These are phyloP conservation scores for Drosophila malerkotliana DNA, from an alignment of 1,140 invertebrate genomes.

Conservation along the genomic window DNA sequence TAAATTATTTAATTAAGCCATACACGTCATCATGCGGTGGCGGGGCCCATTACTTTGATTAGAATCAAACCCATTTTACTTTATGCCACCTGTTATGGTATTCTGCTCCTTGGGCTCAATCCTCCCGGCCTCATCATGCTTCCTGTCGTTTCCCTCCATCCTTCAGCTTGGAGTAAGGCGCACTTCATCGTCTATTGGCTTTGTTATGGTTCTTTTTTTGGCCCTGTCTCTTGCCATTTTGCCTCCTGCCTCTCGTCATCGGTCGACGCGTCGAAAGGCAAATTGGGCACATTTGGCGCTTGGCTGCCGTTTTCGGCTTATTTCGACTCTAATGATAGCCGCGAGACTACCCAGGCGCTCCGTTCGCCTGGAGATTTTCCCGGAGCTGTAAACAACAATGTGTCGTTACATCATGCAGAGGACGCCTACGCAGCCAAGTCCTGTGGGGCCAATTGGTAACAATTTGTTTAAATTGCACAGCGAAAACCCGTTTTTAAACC, in stretches of 20 bases:
- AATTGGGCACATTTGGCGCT: slow-evolving; percentile 70
- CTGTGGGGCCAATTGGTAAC: slow-evolving; percentile 30
- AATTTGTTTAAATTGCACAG: slow-evolving; percentile 16
- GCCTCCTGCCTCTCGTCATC: neutral
- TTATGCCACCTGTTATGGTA: slow-evolving; percentile 63
- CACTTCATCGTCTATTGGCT: slow-evolving; percentile 53
- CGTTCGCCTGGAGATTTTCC: slow-evolving; percentile 43
- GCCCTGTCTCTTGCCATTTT: slow-evolving; percentile 35
- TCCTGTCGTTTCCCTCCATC: neutral
- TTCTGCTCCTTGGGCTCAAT: neutral
- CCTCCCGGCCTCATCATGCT: neutral
- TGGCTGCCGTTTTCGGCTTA: slow-evolving; percentile 61
- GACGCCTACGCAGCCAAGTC: slow-evolving; percentile 17
- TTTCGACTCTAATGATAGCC: slow-evolving; percentile 62
- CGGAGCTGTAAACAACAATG: slow-evolving; percentile 13
- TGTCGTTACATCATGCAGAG: slow-evolving; percentile 6
- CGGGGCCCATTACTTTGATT: slow-evolving; percentile 74
- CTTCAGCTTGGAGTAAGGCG: slow-evolving; percentile 4
- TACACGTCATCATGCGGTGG: slow-evolving; percentile 63
- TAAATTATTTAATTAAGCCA: slow-evolving; percentile 80
- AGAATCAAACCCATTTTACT: slow-evolving; percentile 75
- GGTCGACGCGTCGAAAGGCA: slow-evolving; percentile 25
- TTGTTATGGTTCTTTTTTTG: slow-evolving; percentile 68
- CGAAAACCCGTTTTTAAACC: too few relatives aligned
- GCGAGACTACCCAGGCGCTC: slow-evolving; percentile 19